Conservation (phyloP, 2,888 invertebrate species). For the Phengaris arion region DNA sequence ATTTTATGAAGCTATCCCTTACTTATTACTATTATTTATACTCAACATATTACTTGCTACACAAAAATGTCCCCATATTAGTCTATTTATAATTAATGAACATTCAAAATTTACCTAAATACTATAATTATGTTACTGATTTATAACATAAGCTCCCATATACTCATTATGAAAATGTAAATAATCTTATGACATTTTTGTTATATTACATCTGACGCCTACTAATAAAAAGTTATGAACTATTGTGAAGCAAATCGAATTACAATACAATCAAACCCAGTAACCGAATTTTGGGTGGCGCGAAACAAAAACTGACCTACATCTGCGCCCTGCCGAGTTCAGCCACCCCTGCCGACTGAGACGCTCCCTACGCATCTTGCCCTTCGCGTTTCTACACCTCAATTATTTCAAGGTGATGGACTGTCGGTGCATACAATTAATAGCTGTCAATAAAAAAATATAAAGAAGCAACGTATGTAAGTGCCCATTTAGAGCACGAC, state of each 20-base stretch:
- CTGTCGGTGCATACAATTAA: constrained; percentile 37
- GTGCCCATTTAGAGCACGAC: constrained; percentile 19
- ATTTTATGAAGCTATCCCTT: no score
- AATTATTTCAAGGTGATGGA: constrained; percentile 60
- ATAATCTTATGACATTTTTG: neutral
- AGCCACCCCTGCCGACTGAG: constrained; percentile 70
- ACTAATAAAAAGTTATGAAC: constrained; percentile 16
- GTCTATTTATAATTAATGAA: no score
- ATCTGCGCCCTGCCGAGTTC: constrained; percentile 75
- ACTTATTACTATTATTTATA: no score
- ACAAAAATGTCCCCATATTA: no score
- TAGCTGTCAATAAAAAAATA: constrained; percentile 26
- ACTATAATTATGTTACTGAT: no score
- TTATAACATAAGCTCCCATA: no score
- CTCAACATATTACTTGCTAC: no score
- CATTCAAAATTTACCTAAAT: no score
- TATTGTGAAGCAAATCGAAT: constrained; percentile 30
- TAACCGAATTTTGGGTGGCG: constrained; percentile 78
- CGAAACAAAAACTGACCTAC: constrained; percentile 80
- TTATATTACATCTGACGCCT: neutral
- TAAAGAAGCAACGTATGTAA: neutral
- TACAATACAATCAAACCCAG: constrained; percentile 52
- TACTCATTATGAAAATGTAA: neutral
- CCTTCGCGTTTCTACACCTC: constrained; percentile 55
- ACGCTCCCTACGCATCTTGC: constrained; percentile 67